Base-by-base conservation (phyloP, 2,113 vertebrate species). In the Salvelinus fontinalis region DNA sequence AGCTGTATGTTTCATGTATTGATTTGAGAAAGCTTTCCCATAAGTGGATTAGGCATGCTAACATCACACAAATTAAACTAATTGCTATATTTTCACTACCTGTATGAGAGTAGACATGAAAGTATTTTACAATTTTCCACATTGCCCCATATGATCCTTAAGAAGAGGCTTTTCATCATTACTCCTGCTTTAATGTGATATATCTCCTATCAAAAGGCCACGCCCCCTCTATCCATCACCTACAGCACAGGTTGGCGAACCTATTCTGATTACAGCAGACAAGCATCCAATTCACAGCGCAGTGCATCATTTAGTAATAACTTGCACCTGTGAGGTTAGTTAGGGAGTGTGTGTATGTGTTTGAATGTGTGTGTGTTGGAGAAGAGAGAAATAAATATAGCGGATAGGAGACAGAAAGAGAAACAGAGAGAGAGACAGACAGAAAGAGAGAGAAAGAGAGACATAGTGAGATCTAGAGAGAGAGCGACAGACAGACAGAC, bases 141-240 rank as follows among this genome's bases (percentile, higher is more conserved):
- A 66, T 44, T 67, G 24, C 12, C 70, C 62, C 44, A 1, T 31
- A 81, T 59, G 18, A 39, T 48, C 82, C 71, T 78, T 80, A 73
- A 80, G 80, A 67, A 62, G 66, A 29, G 44, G 88, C 86, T 83
- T 78, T 80, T 81, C 90, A 87, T 93, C 91, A 92, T 93, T 90
- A 92, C 88, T 92, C 83, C 89, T 91, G 86, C 74, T 93, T 92
- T 92, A 93, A 92, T 89, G 86, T 93, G 93, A 94, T 92, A 80
- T 90, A 92, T 90, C 87, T 86, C 91, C 92, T 92, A 90, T 94
- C 92, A 92, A 90, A 92, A 88, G 90, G 90, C 90, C 90, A 91
- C 83, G 80, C 83, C 83, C 83, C 77, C 82, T 76, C 83, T 87
- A 94, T 94, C 85, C 86, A 92, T 93, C 93, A 92, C 81, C 81